Base-by-base conservation (phyloP, 2,888 invertebrate species). In the Calliopum simillimum region DNA sequence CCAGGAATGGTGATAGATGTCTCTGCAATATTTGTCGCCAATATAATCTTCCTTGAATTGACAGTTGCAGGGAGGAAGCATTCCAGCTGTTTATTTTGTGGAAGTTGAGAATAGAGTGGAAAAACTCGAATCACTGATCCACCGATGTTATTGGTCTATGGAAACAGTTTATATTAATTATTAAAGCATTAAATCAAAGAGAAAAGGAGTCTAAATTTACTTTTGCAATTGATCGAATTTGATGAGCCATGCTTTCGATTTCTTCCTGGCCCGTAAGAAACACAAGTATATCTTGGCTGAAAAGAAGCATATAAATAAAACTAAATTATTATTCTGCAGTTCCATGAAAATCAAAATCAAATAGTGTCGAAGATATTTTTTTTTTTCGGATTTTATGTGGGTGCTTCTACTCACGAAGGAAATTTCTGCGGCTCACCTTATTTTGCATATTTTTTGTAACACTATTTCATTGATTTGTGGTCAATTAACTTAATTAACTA, bases 1-100 rank as follows among this genome's bases (percentile, higher is more conserved):
- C 95, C 94, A 69, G 93, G 93, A 77, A 99, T 98, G 0, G 99
- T 99, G 41, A 99, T 91, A 3, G 98, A 99, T 0, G 99, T 97
- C 88, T 99, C 99, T 0, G 99, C 99, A 75, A 99, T 95, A 85
- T 99, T 99, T 43, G 99, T 99, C 6, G 98, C 93, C 62, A 99
- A 88, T 41, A 99, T 92, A 25, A 99, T 91, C 88, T 99, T 99
- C 67, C 99, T 89, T 19, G 91, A 91, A 71, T 92, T 93, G 4
- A 89, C 86, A 3, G 93, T 91, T 1, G 92, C 89, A 0, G 90
- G 89, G 71, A 90, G 88, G 88, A 98, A 98, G 21, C 95, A 96
- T 81, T 93, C 92, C 81, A 97, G 88, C 87, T 98, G 97, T 79
- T 95, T 95, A 21, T 90, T 88, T 51, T 94, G 91, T 0, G 97